Conservation (phyloP, 1,140 invertebrate species). For the Aphelenchoides besseyi region DNA sequence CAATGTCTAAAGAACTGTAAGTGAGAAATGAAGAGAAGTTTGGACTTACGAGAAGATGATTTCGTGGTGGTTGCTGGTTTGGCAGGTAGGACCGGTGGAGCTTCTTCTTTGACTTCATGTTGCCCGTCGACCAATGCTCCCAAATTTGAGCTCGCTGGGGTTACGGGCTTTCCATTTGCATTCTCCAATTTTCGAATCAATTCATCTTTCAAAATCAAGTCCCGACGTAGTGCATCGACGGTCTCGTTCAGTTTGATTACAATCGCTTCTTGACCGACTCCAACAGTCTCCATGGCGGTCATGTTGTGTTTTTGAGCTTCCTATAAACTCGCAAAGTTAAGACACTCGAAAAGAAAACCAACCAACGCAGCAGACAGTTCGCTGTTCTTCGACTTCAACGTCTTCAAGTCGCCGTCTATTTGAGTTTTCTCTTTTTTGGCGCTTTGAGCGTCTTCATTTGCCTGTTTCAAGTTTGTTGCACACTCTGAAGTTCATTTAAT, state of each 20-base stretch:
- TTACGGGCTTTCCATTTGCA: neutral
- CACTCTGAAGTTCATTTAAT: conserved; percentile 20
- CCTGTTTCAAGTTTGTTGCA: neutral
- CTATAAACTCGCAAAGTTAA: neutral
- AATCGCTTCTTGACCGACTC: conserved; percentile 24
- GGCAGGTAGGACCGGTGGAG: no score
- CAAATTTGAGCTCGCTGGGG: neutral
- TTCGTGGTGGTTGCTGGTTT: no score
- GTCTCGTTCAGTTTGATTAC: conserved; percentile 27
- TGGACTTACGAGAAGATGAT: no score
- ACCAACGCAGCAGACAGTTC: neutral
- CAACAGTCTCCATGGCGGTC: conserved; percentile 14
- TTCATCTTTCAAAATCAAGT: conserved; percentile 19
- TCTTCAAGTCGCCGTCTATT: neutral
- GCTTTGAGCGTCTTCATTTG: neutral
- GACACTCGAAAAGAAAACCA: neutral
- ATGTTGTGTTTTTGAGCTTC: conserved; percentile 22
- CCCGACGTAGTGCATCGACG: conserved; percentile 11
- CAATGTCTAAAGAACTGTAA: neutral
- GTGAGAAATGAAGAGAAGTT: no score
- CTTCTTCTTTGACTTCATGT: no score
- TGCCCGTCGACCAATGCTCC: no score
- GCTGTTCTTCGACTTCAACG: neutral
- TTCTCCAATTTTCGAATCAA: conserved; percentile 5
- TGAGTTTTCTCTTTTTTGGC: neutral